Conservation (phyloP, 2,888 invertebrate species). For the Nipponacmea schrenckii region DNA sequence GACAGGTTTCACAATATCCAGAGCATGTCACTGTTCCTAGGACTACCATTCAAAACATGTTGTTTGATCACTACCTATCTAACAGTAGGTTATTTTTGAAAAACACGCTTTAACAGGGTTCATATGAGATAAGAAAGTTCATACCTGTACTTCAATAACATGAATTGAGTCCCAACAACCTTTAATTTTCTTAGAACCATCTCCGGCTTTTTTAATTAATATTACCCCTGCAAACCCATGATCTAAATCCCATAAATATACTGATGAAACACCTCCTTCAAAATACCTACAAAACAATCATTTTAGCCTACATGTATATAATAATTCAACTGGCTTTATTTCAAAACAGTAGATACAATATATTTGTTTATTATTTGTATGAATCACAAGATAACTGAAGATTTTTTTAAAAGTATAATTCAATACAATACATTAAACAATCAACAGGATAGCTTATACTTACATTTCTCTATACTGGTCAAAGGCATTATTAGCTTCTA, state of each 20-base stretch:
- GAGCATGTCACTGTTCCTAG: no score
- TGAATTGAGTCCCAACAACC: slow-evolving; percentile 99
- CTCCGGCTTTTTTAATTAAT: slow-evolving; percentile 97
- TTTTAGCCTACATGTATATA: no score
- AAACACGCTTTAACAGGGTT: neutral
- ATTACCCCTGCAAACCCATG: slow-evolving; percentile 94
- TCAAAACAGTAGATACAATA: no score
- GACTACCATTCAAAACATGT: no score
- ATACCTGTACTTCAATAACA: slow-evolving; percentile 90
- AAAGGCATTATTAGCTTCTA: slow-evolving; percentile 98
- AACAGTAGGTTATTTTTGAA: neutral
- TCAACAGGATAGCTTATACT: slow-evolving; percentile 26
- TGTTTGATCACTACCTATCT: no score
- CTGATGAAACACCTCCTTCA: slow-evolving; percentile 98
- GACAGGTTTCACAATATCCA: no score
- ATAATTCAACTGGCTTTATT: neutral
- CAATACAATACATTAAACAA: neutral
- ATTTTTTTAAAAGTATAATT: no score
- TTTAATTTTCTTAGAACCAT: slow-evolving; percentile 97
- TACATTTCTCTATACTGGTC: slow-evolving; percentile 95
- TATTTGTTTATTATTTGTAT: no score
- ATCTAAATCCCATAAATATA: slow-evolving; percentile 99
- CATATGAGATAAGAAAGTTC: slow-evolving; percentile 3
- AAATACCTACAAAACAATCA: slow-evolving; percentile 78
- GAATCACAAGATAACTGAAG: no score